Evolutionary conservation across 2,113 vertebrate genomes (phyloP), one percentile per base, ranked within the genome.

Genomic region (Pangasianodon hypophthalmus): DNA sequence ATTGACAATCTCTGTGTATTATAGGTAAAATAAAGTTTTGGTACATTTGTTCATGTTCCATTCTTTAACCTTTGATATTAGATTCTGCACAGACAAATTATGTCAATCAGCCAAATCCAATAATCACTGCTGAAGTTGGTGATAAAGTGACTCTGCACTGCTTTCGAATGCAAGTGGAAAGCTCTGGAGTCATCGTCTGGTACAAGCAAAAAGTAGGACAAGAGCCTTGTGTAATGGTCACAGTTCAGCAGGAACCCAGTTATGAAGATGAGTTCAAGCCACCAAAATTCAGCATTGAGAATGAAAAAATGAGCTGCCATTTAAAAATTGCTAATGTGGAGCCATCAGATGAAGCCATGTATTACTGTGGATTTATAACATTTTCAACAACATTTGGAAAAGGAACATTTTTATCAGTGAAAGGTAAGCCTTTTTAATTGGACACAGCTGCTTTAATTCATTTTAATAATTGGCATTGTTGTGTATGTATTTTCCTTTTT

Each of bases 301-400:
- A 60, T 77, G 29, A 56, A 46, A 3, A 69, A 41, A 14, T 1
- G 1, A 19, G 6, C 29, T 62, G 2, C 19, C 67, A 90, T 84
- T 56, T 90, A 41, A 84, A 37, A 50, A 90, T 87, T 44, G n/a
- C 52, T 26, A 48, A 16, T 16, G 82, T 87, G 26, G 58, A 75
- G 62, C 52, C 48, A 7, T 84, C 89, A 52, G 89, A 87, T 79
- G 79, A 84, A 62, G 89, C 86, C 32, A 26, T 77, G 41, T 90
- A 87, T 50, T 84, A 84, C 46, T 90, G 89, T 84, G 89, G 85
- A 56, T 52, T 29, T 41, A 84, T 19, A 62, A 4, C 13, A n/a
- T 77, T 3, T 41, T 73, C 71, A 50, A 29, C 29, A 13, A 19
- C n/a, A 4, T 90, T 87, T 87, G 89, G 86, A 87, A 90, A 13